A percentile compares a stretch with the other conserved stretches of the same genome.
Conservation (phyloP, 2,888 invertebrate genomes). For the Parnassius smintheus region DNA sequence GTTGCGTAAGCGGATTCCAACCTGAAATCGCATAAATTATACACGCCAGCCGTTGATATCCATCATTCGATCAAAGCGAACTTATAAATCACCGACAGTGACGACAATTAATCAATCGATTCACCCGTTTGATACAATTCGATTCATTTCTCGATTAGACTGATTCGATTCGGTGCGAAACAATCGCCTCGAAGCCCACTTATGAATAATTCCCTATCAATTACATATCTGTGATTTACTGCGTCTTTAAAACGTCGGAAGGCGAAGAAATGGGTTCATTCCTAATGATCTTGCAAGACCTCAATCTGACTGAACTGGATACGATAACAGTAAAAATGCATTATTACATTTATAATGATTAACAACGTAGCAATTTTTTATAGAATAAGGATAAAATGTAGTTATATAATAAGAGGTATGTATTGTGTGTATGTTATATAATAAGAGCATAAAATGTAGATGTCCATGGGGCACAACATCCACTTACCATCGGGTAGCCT, state of each 20-base stretch:
- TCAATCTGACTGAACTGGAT: constrained; percentile 3
- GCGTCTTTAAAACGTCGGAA: constrained; percentile 32
- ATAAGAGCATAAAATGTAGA: too few species aligned
- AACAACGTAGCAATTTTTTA: too few species aligned
- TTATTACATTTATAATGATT: too few species aligned
- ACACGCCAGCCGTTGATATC: constrained; percentile 37
- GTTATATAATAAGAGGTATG: too few species aligned
- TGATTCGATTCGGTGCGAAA: constrained; percentile 60
- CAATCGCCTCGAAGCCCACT: constrained; percentile 50
- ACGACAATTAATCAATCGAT: constrained; percentile 68
- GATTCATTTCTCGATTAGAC: constrained; percentile 66
- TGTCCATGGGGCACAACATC: too few species aligned
- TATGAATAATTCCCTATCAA: constrained; percentile 54
- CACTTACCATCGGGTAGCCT: too few species aligned
- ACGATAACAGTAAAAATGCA: not conserved
- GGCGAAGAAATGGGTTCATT: constrained; percentile 33
- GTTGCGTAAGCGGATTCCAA: constrained; percentile 16
- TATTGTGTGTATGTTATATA: too few species aligned
- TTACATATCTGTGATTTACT: constrained; percentile 49
- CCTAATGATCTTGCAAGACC: constrained; percentile 18
- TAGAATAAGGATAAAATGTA: too few species aligned
- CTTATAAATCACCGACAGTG: constrained; percentile 66
- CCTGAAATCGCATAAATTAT: constrained; percentile 23
- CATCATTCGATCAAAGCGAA: constrained; percentile 51
- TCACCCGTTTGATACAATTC: constrained; percentile 65